Evolutionary conservation across 2,888 invertebrate species (phyloP).

Genomic region (Seladonia tumulorum): DNA sequence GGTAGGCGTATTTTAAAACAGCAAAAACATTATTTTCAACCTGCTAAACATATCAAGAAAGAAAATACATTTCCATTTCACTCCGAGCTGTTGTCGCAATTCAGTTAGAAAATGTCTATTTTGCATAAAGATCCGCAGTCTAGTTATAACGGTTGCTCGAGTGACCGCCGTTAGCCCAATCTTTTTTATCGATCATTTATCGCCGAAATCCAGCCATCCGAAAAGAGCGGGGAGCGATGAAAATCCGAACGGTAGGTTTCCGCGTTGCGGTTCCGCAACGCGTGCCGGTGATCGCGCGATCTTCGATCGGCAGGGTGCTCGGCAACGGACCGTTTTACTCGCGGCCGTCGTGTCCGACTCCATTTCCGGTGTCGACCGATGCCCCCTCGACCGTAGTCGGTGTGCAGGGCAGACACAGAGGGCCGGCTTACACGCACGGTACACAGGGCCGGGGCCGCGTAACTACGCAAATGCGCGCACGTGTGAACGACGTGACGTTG

Average conservation of each 20-base stretch:
- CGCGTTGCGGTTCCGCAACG: neutral
- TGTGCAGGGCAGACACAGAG: constrained; percentile 1
- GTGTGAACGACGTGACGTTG: constrained; percentile 72
- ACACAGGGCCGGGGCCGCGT: constrained; percentile 15
- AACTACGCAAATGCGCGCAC: constrained; percentile 54
- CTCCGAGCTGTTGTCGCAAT: too few species aligned
- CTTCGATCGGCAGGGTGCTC: constrained; percentile 25
- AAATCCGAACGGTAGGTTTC: neutral
- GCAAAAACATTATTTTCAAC: too few species aligned
- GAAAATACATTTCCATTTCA: too few species aligned
- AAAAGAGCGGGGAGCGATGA: neutral
- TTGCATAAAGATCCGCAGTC: too few species aligned
- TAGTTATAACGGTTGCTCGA: too few species aligned
- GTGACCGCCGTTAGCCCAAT: too few species aligned
- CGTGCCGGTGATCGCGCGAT: neutral
- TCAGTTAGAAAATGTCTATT: too few species aligned
- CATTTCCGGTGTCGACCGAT: constrained; percentile 56
- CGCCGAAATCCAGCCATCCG: neutral
- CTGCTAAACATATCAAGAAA: too few species aligned
- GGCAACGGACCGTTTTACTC: constrained; percentile 47
- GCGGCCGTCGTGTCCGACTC: constrained; percentile 39
- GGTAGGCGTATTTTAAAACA: too few species aligned
- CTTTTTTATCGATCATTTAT: neutral
- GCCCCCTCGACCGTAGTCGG: constrained; percentile 33
- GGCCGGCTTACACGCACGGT: constrained; percentile 27